Conservation (phyloP, 2,113 vertebrate genomes). For the Mus pahari region DNA sequence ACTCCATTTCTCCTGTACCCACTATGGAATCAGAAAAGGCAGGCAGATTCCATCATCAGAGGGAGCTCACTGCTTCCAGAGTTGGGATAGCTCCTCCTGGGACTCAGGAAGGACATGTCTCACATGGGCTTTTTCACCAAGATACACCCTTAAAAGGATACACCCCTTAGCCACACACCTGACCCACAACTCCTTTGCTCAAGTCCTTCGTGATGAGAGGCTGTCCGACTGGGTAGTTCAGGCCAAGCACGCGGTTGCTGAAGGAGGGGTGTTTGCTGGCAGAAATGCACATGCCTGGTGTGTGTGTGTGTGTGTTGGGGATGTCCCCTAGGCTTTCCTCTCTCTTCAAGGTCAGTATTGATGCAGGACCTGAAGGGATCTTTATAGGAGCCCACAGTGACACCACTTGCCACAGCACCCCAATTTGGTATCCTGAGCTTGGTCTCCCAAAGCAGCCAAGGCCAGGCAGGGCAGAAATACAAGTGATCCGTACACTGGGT, state of each 20-base stretch:
- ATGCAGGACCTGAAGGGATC: background rate
- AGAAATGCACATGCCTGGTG: accelerated
- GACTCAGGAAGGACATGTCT: background rate
- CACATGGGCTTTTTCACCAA: too few relatives aligned
- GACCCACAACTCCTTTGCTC: background rate
- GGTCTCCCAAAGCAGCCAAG: background rate
- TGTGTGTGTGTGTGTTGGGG: too few relatives aligned
- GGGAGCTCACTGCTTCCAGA: background rate
- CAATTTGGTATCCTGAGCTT: too few relatives aligned
- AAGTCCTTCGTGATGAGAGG: background rate
- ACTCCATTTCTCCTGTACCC: background rate
- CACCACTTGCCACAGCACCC: background rate
- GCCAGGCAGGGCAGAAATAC: background rate
- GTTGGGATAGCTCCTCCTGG: background rate
- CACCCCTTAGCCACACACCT: background rate
- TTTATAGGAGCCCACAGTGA: background rate
- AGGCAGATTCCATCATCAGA: too few relatives aligned
- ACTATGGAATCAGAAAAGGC: too few relatives aligned
- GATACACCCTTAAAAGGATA: too few relatives aligned
- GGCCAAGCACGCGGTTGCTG: accelerated
- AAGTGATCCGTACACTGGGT: too few relatives aligned
- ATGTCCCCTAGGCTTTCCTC: background rate
- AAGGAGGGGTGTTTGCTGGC: accelerated
- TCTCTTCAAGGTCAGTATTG: background rate
- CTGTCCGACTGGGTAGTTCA: accelerated